Conservation (phyloP, 2,797 vertebrate genomes). For the Champsocephalus gunnari region DNA sequence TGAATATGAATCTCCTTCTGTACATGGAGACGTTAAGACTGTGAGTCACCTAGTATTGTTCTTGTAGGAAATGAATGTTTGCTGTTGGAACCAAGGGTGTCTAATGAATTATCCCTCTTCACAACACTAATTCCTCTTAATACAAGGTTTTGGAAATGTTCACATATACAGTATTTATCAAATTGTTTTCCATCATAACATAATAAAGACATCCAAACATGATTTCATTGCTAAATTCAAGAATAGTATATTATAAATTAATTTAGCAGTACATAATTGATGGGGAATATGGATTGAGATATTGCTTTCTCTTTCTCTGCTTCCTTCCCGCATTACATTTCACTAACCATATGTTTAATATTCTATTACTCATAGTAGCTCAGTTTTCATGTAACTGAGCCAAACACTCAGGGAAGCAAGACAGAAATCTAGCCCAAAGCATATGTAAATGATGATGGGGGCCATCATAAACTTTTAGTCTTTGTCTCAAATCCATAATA, state of each 20-base stretch:
- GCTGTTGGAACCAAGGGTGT: neutral
- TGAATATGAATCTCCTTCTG: neutral
- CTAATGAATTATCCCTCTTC: neutral
- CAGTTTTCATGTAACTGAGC: conserved; percentile 8
- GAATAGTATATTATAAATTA: neutral
- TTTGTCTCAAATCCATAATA: conserved; percentile 14
- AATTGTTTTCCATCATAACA: too few species aligned
- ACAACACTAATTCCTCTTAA: neutral
- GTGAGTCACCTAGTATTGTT: neutral
- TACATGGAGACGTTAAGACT: neutral
- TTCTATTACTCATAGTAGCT: neutral
- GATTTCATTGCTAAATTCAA: neutral
- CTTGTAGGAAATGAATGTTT: neutral
- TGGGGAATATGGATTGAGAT: neutral
- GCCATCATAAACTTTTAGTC: conserved; percentile 2
- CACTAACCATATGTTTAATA: neutral
- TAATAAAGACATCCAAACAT: neutral
- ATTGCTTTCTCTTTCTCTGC: neutral
- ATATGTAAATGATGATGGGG: conserved; percentile 11
- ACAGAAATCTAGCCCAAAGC: neutral
- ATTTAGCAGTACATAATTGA: neutral
- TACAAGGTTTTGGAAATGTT: neutral
- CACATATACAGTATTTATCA: too few species aligned
- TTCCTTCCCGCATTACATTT: neutral
- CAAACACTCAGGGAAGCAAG: neutral